phyloP scores from a whole-genome alignment of 2,888 invertebrate genomes.

The Philereme vetulata region DNA sequence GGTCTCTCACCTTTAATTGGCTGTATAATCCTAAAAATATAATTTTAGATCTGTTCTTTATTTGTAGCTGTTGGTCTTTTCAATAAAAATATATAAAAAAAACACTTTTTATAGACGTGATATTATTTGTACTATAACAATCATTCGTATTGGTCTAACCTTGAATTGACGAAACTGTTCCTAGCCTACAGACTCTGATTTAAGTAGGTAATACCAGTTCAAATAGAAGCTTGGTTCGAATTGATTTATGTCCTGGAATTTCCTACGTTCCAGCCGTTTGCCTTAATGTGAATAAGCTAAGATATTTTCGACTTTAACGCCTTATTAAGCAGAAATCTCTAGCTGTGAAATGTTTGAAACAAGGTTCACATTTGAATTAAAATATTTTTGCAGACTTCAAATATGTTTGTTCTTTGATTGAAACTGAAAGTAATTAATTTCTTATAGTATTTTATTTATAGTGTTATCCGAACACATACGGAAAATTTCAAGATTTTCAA shows the following conservation, averaged over 20 bases:
- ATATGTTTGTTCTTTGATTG: background rate
- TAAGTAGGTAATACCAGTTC: slow-evolving; percentile 36
- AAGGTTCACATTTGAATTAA: slow-evolving; percentile 10
- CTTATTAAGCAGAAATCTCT: slow-evolving; percentile 33
- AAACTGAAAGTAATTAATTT: too few species aligned
- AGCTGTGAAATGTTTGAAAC: slow-evolving; percentile 17
- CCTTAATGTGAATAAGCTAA: slow-evolving; percentile 33
- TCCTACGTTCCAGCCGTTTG: slow-evolving; percentile 29
- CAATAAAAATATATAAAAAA: too few species aligned
- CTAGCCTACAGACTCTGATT: background rate
- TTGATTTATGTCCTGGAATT: slow-evolving; percentile 45
- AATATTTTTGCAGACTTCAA: slow-evolving; percentile 3
- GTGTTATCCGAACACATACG: too few species aligned
- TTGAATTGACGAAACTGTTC: background rate
- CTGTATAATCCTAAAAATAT: too few species aligned
- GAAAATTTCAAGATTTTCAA: too few species aligned
- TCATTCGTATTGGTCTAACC: too few species aligned
- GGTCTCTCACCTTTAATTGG: too few species aligned
- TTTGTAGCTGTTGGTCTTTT: too few species aligned
- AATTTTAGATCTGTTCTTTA: too few species aligned
- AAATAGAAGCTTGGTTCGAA: slow-evolving; percentile 37
- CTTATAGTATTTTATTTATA: too few species aligned
- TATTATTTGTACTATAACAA: too few species aligned
- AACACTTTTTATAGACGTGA: too few species aligned
- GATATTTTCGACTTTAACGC: slow-evolving; percentile 35